These are phyloP conservation scores for Zaprionus capensis DNA, from an alignment of 1,140 invertebrate genomes.

Conservation along the genomic window DNA sequence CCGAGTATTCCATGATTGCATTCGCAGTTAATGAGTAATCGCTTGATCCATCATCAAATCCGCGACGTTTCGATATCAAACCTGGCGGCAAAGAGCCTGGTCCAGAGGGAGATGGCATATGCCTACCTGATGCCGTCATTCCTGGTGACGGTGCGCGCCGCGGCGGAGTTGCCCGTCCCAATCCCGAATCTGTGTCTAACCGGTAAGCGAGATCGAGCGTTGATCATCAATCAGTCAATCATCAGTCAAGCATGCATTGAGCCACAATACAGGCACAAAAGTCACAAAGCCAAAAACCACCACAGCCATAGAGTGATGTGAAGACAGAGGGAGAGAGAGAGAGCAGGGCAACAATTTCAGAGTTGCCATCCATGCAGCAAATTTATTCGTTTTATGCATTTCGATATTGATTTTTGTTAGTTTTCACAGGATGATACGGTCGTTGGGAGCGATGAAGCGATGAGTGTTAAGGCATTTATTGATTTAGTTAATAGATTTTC, in stretches of 20 bases:
- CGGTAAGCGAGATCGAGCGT: constrained; percentile 66
- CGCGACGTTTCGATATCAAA: constrained; percentile 90
- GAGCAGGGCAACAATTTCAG: constrained; percentile 40
- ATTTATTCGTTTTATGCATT: constrained; percentile 45
- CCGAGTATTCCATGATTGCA: constrained; percentile 94
- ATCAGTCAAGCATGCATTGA: constrained; percentile 50
- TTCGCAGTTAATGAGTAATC: constrained; percentile 92
- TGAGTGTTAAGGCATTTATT: constrained; percentile 57
- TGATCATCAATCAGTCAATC: constrained; percentile 46
- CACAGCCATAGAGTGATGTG: constrained; percentile 3
- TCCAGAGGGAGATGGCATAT: constrained; percentile 90
- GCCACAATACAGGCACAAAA: constrained; percentile 39
- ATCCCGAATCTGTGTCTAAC: constrained; percentile 91
- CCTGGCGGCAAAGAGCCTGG: constrained; percentile 93
- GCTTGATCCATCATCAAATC: constrained; percentile 93
- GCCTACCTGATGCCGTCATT: constrained; percentile 86
- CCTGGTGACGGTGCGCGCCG: constrained; percentile 90
- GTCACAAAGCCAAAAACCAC: constrained; percentile 12
- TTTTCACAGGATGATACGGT: constrained; percentile 46
- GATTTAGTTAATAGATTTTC: constrained; percentile 48
- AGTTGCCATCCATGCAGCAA: constrained; percentile 56
- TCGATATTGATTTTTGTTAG: constrained; percentile 51
- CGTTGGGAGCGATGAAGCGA: constrained; percentile 64
- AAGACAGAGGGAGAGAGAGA: constrained; percentile 15
- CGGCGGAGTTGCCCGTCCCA: constrained; percentile 92